phyloP scores from a whole-genome alignment of 1,140 invertebrate genomes.

The Diorhabda carinulata region DNA sequence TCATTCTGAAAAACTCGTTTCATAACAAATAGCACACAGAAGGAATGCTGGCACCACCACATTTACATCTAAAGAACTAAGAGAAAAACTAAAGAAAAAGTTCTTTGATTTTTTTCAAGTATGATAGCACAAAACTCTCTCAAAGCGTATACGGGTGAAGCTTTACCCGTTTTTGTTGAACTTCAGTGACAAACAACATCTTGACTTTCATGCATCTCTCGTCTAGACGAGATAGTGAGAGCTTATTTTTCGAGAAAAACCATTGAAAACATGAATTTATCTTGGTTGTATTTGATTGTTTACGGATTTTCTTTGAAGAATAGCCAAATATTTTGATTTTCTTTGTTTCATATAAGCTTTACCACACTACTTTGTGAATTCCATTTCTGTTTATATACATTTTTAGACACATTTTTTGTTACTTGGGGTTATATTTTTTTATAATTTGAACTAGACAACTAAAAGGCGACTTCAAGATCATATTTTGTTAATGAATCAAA shows the following conservation, averaged over 20 bases:
- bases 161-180: background rate
- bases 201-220: background rate
- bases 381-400: too few relatives aligned
- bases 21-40: background rate
- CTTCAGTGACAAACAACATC: constrained; percentile 2
- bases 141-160: constrained; percentile 1
- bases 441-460: too few relatives aligned
- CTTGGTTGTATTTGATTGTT: too few relatives aligned
- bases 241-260: background rate
- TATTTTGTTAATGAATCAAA: too few relatives aligned
- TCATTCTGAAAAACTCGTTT: background rate
- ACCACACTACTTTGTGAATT: too few relatives aligned
- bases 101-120: constrained; percentile 3
- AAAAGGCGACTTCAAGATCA: too few relatives aligned
- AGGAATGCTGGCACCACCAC: constrained; percentile 1
- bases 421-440: too few relatives aligned
- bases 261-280: background rate
- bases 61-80: background rate
- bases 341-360: too few relatives aligned
- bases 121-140: background rate
- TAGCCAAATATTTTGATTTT: too few relatives aligned
- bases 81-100: background rate
- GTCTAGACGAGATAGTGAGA: constrained; percentile 1
- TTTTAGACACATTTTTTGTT: too few relatives aligned
- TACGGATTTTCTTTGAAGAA: too few relatives aligned